These are phyloP conservation scores for Epinotia brunnichana DNA, from an alignment of 2,888 invertebrate species.

Conservation along the genomic window DNA sequence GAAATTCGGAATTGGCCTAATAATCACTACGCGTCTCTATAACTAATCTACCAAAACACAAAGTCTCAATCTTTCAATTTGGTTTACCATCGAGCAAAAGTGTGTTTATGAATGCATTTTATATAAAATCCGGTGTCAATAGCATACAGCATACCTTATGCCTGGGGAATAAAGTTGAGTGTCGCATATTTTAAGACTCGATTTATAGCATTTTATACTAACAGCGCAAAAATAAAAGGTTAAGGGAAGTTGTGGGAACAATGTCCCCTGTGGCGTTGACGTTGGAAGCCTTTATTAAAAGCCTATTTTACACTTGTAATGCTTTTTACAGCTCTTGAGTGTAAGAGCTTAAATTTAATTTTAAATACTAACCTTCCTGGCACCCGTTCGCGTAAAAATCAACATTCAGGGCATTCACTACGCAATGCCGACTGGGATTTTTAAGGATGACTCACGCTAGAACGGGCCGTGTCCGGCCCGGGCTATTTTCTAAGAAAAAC, in stretches of 20 bases:
- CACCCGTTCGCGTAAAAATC: neutral
- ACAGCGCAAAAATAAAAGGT: slow-evolving; percentile 57
- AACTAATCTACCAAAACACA: too few relatives aligned
- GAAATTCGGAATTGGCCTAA: too few relatives aligned
- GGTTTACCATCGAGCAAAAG: neutral
- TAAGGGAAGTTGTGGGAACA: slow-evolving; percentile 55
- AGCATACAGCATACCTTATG: neutral
- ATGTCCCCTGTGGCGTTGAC: slow-evolving; percentile 61
- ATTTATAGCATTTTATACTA: slow-evolving; percentile 37
- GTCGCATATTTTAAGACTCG: neutral
- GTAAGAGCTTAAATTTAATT: neutral
- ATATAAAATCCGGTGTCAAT: slow-evolving; percentile 11
- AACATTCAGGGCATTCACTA: too few relatives aligned
- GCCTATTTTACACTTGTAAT: slow-evolving; percentile 63
- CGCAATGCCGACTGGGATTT: too few relatives aligned
- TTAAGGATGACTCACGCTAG: too few relatives aligned
- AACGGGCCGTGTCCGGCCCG: too few relatives aligned
- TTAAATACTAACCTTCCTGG: neutral
- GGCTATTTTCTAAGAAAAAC: too few relatives aligned
- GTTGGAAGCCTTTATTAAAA: slow-evolving; percentile 65
- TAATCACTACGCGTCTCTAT: too few relatives aligned
- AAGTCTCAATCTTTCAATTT: neutral
- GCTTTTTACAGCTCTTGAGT: slow-evolving; percentile 47
- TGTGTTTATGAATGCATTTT: slow-evolving; percentile 33
- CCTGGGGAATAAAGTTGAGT: neutral